Conservation (phyloP, 2,888 invertebrate genomes). For the Yponomeuta evonymella region DNA sequence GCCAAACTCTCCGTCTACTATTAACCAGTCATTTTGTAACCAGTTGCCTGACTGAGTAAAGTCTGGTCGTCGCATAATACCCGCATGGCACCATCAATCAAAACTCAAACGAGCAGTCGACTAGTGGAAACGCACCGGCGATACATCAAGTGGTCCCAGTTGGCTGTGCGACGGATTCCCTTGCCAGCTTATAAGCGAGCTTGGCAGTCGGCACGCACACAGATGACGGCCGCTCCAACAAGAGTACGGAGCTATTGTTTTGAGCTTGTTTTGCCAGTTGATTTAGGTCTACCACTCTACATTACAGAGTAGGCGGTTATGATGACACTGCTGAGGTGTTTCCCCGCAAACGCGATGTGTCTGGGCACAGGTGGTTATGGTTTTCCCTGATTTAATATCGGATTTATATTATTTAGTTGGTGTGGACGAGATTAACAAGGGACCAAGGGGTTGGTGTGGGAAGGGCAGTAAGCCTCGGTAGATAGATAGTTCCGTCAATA, state of each 20-base stretch:
- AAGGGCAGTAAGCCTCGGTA: too few species aligned
- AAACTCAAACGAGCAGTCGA: not conserved
- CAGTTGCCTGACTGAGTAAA: too few species aligned
- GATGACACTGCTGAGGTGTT: constrained; percentile 45
- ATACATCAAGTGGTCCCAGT: constrained; percentile 50
- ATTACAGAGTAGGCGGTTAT: constrained; percentile 21
- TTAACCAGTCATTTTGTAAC: too few species aligned
- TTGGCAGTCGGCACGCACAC: constrained; percentile 39
- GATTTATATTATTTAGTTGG: too few species aligned
- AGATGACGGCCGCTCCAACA: constrained; percentile 32
- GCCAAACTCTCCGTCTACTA: too few species aligned
- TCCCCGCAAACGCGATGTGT: constrained; percentile 33
- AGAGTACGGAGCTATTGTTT: constrained; percentile 31
- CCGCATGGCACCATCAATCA: too few species aligned
- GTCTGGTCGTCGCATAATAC: too few species aligned
- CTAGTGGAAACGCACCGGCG: not conserved
- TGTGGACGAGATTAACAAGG: too few species aligned
- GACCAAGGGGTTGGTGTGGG: too few species aligned
- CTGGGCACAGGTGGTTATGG: constrained; percentile 20
- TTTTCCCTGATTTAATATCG: too few species aligned
- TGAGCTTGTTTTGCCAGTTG: not conserved
- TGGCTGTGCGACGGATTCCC: constrained; percentile 44
- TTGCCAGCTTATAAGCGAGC: constrained; percentile 51
- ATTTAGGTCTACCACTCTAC: too few species aligned
- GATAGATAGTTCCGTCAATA: too few species aligned